phyloP scores from a whole-genome alignment of 2,113 vertebrate species.

The Excalfactoria chinensis region DNA sequence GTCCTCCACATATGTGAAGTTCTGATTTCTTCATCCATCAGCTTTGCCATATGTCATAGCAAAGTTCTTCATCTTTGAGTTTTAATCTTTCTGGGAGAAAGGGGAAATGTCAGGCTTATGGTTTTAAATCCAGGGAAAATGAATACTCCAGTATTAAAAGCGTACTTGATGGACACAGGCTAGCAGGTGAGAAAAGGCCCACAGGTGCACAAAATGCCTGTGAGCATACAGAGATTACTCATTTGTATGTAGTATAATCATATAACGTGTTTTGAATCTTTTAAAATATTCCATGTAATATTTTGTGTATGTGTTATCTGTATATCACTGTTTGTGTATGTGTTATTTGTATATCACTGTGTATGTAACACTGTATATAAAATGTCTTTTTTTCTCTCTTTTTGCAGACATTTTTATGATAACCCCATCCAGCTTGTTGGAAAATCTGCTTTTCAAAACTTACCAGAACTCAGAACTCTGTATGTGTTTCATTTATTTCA shows the following conservation, averaged over 20 bases:
- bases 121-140: background rate
- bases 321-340: background rate
- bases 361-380: background rate
- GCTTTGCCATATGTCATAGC: background rate
- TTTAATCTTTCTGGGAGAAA: background rate
- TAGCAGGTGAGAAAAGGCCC: background rate
- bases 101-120: background rate
- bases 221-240: background rate
- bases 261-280: background rate
- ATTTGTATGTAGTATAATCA: background rate
- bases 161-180: background rate
- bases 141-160: background rate
- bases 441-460: conserved; percentile 89
- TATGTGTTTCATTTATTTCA: conserved; percentile 66
- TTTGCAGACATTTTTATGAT: conserved; percentile 92
- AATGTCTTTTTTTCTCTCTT: conserved; percentile 22
- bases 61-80: background rate
- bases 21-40: background rate
- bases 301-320: background rate
- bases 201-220: background rate
- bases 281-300: background rate
- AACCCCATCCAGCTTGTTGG: conserved; percentile 93
- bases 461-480: conserved; percentile 89
- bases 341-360: background rate
- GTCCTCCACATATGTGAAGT: background rate